Evolutionary conservation across 2,888 invertebrate genomes (phyloP).

Genomic region (Acanthosepion lycidas): DNA sequence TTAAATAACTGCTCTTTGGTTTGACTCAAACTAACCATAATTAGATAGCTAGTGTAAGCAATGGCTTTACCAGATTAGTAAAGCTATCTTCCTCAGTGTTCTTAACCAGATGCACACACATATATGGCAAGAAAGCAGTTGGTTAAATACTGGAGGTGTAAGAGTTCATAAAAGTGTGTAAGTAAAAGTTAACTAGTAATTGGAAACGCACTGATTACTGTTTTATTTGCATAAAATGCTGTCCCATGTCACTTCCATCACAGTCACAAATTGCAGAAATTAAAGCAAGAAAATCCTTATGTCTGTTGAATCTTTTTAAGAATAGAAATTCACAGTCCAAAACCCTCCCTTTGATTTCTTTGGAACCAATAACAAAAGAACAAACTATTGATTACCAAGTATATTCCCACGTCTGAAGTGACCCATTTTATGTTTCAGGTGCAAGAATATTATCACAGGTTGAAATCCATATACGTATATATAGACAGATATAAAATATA

Average conservation of each 20-base stretch:
- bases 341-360: slow-evolving; percentile 9
- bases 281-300: not conserved
- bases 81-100: not conserved
- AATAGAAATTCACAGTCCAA: not conserved
- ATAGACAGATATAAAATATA: not conserved
- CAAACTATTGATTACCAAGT: slow-evolving; percentile 33
- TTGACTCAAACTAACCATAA: not conserved
- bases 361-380: slow-evolving; percentile 33
- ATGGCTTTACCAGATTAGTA: not conserved
- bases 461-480: slow-evolving; percentile 8
- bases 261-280: not conserved
- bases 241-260: not conserved
- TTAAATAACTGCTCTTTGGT: not conserved
- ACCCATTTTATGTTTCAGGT: not conserved
- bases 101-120: too few relatives aligned
- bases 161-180: not conserved
- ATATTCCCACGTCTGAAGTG: slow-evolving; percentile 33
- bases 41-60: not conserved
- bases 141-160: slow-evolving; percentile 17
- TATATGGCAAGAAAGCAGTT: slow-evolving; percentile 6
- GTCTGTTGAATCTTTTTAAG: not conserved
- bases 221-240: not conserved
- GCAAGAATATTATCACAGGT: slow-evolving; percentile 23
- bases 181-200: not conserved
- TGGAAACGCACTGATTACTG: not conserved